phyloP scores from a whole-genome alignment of 2,797 vertebrate species.

The Ficedula albicollis region DNA sequence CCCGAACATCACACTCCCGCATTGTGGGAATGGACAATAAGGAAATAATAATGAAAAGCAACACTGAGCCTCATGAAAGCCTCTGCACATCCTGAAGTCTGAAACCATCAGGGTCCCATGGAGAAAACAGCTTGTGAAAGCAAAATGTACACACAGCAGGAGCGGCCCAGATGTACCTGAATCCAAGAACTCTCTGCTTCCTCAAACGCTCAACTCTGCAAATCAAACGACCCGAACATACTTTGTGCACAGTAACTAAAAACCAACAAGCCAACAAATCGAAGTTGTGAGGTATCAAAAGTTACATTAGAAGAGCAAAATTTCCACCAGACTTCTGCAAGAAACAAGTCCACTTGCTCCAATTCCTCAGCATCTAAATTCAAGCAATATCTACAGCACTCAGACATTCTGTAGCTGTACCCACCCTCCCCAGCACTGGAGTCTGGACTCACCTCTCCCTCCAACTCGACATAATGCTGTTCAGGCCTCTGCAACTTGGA shows the following conservation, averaged over 20 bases:
- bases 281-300: neutral
- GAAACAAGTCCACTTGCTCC: neutral
- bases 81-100: neutral
- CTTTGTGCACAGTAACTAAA: neutral
- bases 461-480: neutral
- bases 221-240: neutral
- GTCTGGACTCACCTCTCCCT: neutral
- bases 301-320: neutral
- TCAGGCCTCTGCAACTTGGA: neutral
- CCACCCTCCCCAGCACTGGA: accelerated
- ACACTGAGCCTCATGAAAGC: neutral
- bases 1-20: neutral
- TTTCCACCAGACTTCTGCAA: neutral
- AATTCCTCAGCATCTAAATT: neutral
- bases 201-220: accelerated
- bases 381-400: accelerated
- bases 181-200: neutral
- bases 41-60: neutral
- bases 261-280: neutral
- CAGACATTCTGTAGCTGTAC: neutral
- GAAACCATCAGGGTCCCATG: neutral
- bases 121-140: neutral
- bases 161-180: accelerated
- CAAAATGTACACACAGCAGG: accelerated
- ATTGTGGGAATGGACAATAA: neutral